Evolutionary conservation across 2,797 vertebrate genomes (phyloP), one percentile per base, ranked within the genome.

Genomic region (Melopsittacus undulatus): DNA sequence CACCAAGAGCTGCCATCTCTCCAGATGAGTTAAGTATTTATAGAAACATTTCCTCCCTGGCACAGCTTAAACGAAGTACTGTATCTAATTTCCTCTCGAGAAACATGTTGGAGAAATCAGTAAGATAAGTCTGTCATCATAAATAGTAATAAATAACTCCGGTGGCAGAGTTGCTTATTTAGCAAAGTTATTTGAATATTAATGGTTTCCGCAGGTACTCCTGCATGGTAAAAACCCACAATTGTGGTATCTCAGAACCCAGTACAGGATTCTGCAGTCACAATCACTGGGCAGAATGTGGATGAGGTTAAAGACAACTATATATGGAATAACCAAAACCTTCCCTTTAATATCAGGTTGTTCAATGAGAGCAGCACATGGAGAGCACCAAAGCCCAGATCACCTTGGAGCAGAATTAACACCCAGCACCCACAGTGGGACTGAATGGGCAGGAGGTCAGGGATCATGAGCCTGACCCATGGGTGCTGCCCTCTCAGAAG

Each of bases 11-110:
- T 95, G 92, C 93, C 92, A 96, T 94, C 91, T 97, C 94, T 95
- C 91, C 95, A 95, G 96, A 96, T 91, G 96, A 97, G 94, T 90
- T 97, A 97, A 95, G 96, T 97, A 97, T 98, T 97, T 97, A 98
- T 96, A 95, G 97, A 97, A 97, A 91, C 86, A 89, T 96, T 96
- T 96, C 87, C 95, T 97, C 93, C 94, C 77, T 96, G 96, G 95
- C 95, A 97, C 86, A 79, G 92, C 93, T 97, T 97, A 93, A 96
- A 95, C 96, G 78, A 95, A 97, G 95, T 30, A 82, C 89, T 79
- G 89, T 86, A 92, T 97, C 95, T 96, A 95, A 97, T 98, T 98
- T 98, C 95, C 96, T 97, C 97, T 67, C 48, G 94, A 97, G 97
- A 96, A 93, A 89, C 72, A 81, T 77, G 87, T 70, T 97, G 76